Evolutionary conservation across 2,797 vertebrate species (phyloP), one percentile per base, ranked within the genome.

Genomic region (Margarornis squamiger): DNA sequence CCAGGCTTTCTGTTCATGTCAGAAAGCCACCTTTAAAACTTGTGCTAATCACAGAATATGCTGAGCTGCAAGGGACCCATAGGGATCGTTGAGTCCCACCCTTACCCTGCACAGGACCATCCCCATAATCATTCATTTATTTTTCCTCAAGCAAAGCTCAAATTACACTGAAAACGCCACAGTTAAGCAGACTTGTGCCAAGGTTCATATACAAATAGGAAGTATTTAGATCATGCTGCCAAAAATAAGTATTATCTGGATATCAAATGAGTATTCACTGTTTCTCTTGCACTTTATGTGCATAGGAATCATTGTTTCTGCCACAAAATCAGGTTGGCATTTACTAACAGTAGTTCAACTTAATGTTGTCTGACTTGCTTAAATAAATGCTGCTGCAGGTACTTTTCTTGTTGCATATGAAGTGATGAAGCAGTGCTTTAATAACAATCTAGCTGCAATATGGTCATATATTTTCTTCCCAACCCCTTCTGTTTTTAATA

Each of bases 321-420:
- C 26, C 89, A 81, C 77, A 43, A 58, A 38, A 43, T 58, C 41
- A 63, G 67, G 30, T 58, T 86, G 85, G 43, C 36, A 68, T 48
- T 94, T 92, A 87, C 83, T 89, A 82, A 77, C 67, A 79, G 29
- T 27, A 48, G 57, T 77, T 92, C 80, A 83, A 67, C 21, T 43
- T 39, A 62, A 66, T 43, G 51, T 36, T 82, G 18, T 63, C 57
- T 91, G 45, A 59, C 49, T 90, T 36, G 5, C 92, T 41, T 82
- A 94, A 91, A 89, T 54, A 90, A 89, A 86, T 43, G 39, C 67
- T 91, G 80, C 86, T 96, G 58, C 76, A 83, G 65, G 32, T 80
- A n/a, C 54, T 36, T 52, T 94, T 80, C 59, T 41, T 59, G 20
- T 57, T 84, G 71, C 14, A 76, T 22, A 73, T 27, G n/a, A 76